phyloP scores from a whole-genome alignment of 1,140 invertebrate genomes.

The Drosophila carrolli region DNA sequence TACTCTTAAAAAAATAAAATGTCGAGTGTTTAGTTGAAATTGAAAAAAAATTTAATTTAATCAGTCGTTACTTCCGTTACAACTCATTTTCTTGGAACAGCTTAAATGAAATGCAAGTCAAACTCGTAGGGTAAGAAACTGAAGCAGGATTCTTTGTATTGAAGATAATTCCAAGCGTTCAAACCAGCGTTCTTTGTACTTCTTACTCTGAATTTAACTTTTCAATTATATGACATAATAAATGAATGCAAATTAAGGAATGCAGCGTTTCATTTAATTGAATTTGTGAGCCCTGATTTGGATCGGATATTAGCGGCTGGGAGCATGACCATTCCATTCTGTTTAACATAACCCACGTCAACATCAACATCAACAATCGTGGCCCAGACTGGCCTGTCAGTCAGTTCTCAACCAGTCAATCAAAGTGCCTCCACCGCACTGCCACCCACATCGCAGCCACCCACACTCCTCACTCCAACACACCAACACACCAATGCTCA shows the following conservation, averaged over 20 bases:
- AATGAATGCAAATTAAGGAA: constrained; percentile 8
- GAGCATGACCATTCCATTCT: constrained; percentile 1
- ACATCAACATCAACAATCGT: constrained; percentile 32
- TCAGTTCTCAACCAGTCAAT: constrained; percentile 66
- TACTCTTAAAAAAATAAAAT: too few relatives aligned
- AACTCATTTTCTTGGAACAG: too few relatives aligned
- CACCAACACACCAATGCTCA: constrained; percentile 13
- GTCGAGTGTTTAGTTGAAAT: too few relatives aligned
- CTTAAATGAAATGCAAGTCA: too few relatives aligned
- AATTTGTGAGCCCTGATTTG: constrained; percentile 13
- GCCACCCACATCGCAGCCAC: constrained; percentile 2
- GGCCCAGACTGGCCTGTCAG: constrained; percentile 43
- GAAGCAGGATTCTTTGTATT: too few relatives aligned
- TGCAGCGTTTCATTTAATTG: constrained; percentile 26
- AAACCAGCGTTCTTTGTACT: too few relatives aligned
- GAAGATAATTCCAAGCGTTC: too few relatives aligned
- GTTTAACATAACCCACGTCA: constrained; percentile 42
- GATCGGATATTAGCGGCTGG: constrained; percentile 16
- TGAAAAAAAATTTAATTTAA: too few relatives aligned
- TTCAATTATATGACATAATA: neutral
- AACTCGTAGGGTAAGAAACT: too few relatives aligned
- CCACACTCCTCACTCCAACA: constrained; percentile 1
- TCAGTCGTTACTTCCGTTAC: too few relatives aligned
- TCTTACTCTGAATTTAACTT: neutral
- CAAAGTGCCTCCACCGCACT: constrained; percentile 38